Percentiles rank a stretch among this genome's conserved stretches.
Conservation (phyloP, 1,140 invertebrate species). For the Neodiprion fabricii region DNA sequence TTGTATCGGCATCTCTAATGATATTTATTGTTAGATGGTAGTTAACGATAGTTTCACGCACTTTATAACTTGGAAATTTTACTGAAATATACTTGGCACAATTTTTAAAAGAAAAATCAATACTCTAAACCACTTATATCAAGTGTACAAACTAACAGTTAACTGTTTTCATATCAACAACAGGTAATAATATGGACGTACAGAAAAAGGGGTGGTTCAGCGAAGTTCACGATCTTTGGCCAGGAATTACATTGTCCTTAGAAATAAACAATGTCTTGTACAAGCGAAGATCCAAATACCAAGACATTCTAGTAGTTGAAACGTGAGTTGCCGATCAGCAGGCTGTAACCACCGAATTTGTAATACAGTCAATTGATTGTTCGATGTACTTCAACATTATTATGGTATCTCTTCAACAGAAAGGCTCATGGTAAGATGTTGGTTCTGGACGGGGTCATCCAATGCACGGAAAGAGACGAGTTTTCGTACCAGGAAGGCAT, state of each 20-base stretch:
- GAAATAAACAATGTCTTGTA: slow-evolving; percentile 87
- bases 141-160: no score
- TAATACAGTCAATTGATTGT: neutral
- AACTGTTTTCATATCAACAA: no score
- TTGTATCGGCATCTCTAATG: no score
- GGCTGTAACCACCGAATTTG: neutral
- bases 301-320: slow-evolving; percentile 89
- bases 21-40: no score
- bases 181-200: slow-evolving; percentile 60
- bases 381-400: neutral
- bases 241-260: slow-evolving; percentile 88
- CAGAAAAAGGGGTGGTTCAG: slow-evolving; percentile 89
- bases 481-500: slow-evolving; percentile 99
- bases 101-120: no score
- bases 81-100: no score
- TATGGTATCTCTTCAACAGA: slow-evolving; percentile 60
- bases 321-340: slow-evolving; percentile 70
- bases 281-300: slow-evolving; percentile 84
- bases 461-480: slow-evolving; percentile 96
- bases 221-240: slow-evolving; percentile 89
- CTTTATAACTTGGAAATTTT: no score
- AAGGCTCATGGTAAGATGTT: slow-evolving; percentile 88
- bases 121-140: no score
- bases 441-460: slow-evolving; percentile 95
- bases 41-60: no score